A percentile compares a stretch with the other conserved stretches of the same genome.
These are phyloP conservation scores for Amazona vittata DNA, from an alignment of 2,113 vertebrate genomes.

Conservation along the genomic window DNA sequence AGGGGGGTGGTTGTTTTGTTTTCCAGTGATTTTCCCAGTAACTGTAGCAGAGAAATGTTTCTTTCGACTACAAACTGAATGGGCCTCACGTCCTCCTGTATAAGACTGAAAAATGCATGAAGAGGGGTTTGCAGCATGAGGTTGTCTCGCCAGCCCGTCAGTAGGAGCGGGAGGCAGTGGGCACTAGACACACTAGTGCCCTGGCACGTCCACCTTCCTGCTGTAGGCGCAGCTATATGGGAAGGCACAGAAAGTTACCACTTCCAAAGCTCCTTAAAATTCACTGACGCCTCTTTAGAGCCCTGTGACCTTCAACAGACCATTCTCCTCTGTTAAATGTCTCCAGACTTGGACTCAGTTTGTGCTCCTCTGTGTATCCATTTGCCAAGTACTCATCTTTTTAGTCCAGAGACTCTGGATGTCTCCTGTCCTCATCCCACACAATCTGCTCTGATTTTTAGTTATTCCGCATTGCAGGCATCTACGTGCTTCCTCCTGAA, in stretches of 20 bases:
- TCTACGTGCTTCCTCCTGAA: neutral
- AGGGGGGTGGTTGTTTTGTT: neutral
- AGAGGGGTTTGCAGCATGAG: neutral
- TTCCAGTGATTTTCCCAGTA: neutral
- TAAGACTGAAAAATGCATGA: neutral
- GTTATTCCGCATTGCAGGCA: neutral
- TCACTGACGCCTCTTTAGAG: neutral
- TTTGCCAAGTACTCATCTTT: neutral
- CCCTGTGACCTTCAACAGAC: neutral
- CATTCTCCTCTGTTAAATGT: neutral
- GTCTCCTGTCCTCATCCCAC: neutral
- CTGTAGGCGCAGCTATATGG: neutral
- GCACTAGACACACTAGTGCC: rapidly evolving
- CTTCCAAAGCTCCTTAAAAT: neutral
- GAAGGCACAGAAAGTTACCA: neutral
- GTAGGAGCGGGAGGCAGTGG: neutral
- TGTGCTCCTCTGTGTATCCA: neutral
- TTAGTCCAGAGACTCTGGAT: neutral
- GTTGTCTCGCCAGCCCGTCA: too few relatives aligned
- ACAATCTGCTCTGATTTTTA: rapidly evolving
- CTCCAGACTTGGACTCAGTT: neutral
- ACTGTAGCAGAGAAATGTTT: neutral
- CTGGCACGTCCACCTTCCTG: rapidly evolving
- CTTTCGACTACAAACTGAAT: neutral
- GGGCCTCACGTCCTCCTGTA: neutral